Base-by-base conservation (phyloP, 2,888 invertebrate genomes). In the Parthenolecanium corni region DNA sequence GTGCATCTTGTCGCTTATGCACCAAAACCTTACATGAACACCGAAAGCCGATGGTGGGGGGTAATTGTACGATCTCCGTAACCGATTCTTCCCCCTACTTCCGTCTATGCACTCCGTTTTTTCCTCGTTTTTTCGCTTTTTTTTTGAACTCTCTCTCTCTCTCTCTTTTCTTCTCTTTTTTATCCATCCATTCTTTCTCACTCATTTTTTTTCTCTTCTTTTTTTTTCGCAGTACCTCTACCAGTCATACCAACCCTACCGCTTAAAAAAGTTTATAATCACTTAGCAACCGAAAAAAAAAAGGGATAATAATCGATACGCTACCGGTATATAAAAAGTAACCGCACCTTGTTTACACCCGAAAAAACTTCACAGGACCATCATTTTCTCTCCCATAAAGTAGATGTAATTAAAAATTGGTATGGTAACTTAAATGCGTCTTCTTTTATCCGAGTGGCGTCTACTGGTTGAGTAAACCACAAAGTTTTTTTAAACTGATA, bases 291-390 rank as follows among this genome's bases (percentile, higher is more conserved):
- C 67, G 64, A 67, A 68, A 67, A 31, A 31, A 31, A 31, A 67
- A 67, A 67, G 66, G 66, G 67, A 68, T 67, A 67, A 68, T 68
- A 68, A 68, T 68, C 67, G 67, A 68, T 68, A 68, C 64, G 49
- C 61, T 38, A 61, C 61, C 61, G 61, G 61, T 61, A 61, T 49
- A 61, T 51, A 61, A 57, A 44, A 44, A 49, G 36, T 51, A 61
- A 61, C 61, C 61, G 61, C 61, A 61, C 61, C 61, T 61, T 61
- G 61, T 61, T 61, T 61, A 61, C 47, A 57, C 57, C 44, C 49
- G 20, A 20, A 23, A n/a, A 61, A 49, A 61, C 49, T 61, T 49
- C 36, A 58, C 31, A 61, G 61, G 61, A 51, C 49, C 61, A 61
- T 44, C 31, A 31, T 6, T 31, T 6, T 6, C 31, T 9, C n/a